phyloP scores from a whole-genome alignment of 1,140 invertebrate genomes.

The Drosophila azteca region DNA sequence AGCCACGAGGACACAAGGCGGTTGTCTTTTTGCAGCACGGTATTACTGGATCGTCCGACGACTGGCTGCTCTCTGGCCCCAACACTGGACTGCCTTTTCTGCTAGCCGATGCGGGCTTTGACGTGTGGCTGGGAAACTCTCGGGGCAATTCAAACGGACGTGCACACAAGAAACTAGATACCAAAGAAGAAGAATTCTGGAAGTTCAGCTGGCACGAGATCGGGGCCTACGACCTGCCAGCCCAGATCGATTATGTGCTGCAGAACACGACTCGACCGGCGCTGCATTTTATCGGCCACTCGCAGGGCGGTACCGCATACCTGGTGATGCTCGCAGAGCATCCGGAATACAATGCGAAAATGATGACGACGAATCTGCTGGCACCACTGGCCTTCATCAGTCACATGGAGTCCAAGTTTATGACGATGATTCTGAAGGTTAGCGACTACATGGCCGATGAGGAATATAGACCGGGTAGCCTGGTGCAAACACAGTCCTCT shows the following conservation, averaged over 20 bases:
- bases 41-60: too few species aligned
- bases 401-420: slow-evolving; percentile 83
- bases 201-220: slow-evolving; percentile 88
- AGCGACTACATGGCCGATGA: neutral
- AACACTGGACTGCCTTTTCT: slow-evolving; percentile 84
- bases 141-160: slow-evolving; percentile 88
- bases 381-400: slow-evolving; percentile 85
- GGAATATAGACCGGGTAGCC: neutral
- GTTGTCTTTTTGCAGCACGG: too few species aligned
- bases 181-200: slow-evolving; percentile 86
- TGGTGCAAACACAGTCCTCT: neutral
- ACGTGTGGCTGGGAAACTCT: slow-evolving; percentile 88
- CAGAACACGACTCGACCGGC: slow-evolving; percentile 84
- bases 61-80: slow-evolving; percentile 85
- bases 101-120: slow-evolving; percentile 88
- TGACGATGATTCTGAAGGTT: slow-evolving; percentile 45
- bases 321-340: slow-evolving; percentile 80
- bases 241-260: slow-evolving; percentile 86
- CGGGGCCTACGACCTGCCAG: slow-evolving; percentile 87
- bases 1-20: too few species aligned
- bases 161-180: slow-evolving; percentile 85
- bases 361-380: slow-evolving; percentile 84
- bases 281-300: slow-evolving; percentile 87
- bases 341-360: slow-evolving; percentile 85
- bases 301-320: slow-evolving; percentile 83